These are phyloP conservation scores for Amazona vittata DNA, from an alignment of 2,113 vertebrate species.

Conservation along the genomic window DNA sequence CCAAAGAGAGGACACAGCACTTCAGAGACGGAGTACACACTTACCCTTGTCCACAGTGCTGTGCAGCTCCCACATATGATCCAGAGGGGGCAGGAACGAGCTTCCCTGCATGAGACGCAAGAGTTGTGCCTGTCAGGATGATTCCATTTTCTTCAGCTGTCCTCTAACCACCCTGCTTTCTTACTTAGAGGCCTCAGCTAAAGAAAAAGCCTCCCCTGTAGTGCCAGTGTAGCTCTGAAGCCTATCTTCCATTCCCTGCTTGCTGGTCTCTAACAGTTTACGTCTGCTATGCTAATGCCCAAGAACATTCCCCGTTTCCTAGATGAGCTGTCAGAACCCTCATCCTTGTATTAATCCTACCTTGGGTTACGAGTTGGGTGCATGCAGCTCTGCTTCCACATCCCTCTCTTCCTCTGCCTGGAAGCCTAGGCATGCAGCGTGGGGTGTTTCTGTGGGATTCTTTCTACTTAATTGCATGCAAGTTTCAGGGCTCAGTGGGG, in stretches of 20 bases:
- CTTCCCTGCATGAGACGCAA: not conserved
- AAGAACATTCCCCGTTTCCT: not conserved
- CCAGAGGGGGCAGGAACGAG: not conserved
- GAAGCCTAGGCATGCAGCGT: not conserved
- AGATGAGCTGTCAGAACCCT: not conserved
- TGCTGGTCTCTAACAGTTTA: not conserved
- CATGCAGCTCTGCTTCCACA: not conserved
- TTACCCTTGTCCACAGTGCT: not conserved
- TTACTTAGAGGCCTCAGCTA: not conserved
- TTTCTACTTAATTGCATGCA: not conserved
- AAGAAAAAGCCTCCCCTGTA: not conserved
- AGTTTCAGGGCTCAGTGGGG: not conserved
- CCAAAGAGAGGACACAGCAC: not conserved
- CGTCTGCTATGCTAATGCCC: not conserved
- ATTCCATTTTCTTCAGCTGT: not conserved
- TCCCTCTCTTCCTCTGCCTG: not conserved
- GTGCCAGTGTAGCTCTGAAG: not conserved
- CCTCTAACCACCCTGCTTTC: not conserved
- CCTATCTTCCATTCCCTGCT: not conserved
- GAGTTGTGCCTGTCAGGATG: not conserved
- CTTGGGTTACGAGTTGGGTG: not conserved
- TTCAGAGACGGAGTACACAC: not conserved
- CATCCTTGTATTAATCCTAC: not conserved
- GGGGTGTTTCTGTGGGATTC: not conserved
- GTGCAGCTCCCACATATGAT: not conserved